phyloP scores from a whole-genome alignment of 2,888 invertebrate genomes.

The Epicampocera succincta region DNA sequence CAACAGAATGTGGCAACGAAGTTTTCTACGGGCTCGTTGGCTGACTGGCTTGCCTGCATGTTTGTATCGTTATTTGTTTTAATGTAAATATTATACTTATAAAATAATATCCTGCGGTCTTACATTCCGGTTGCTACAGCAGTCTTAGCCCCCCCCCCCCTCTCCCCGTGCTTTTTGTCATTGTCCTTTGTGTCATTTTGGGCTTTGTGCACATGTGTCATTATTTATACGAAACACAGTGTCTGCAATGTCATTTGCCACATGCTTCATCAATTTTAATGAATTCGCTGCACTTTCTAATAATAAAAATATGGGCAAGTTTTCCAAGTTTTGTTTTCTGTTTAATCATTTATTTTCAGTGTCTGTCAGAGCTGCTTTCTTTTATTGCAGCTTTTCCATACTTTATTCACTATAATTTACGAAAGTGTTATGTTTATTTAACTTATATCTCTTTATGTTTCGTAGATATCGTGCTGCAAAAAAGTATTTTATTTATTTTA shows the following conservation, averaged over 20 bases:
- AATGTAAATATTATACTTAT: conserved; percentile 60
- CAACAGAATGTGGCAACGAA: conserved; percentile 53
- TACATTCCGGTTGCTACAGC: conserved; percentile 12
- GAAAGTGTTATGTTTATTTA: conserved; percentile 50
- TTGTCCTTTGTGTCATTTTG: conserved; percentile 4
- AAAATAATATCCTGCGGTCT: conserved; percentile 66
- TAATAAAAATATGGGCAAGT: conserved; percentile 33
- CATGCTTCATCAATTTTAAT: conserved; percentile 69
- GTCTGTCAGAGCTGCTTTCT: conserved; percentile 18
- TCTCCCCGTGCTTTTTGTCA: not conserved
- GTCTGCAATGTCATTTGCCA: conserved; percentile 61
- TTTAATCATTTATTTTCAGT: conserved; percentile 4
- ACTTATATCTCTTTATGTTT: conserved; percentile 9
- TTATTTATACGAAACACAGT: conserved; percentile 54
- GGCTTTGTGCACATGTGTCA: conserved; percentile 51
- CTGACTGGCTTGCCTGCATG: conserved; percentile 27
- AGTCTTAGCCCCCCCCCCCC: not conserved
- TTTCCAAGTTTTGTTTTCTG: not conserved
- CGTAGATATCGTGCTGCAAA: not conserved
- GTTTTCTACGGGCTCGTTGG: conserved; percentile 33
- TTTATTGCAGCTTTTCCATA: not conserved
- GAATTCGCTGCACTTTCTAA: conserved; percentile 62
- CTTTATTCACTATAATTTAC: conserved; percentile 32
- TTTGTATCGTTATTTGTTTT: conserved; percentile 37
- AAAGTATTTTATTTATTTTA: conserved; percentile 39